Conservation (phyloP, 2,888 invertebrate genomes). For the Eucera pruinosa region DNA sequence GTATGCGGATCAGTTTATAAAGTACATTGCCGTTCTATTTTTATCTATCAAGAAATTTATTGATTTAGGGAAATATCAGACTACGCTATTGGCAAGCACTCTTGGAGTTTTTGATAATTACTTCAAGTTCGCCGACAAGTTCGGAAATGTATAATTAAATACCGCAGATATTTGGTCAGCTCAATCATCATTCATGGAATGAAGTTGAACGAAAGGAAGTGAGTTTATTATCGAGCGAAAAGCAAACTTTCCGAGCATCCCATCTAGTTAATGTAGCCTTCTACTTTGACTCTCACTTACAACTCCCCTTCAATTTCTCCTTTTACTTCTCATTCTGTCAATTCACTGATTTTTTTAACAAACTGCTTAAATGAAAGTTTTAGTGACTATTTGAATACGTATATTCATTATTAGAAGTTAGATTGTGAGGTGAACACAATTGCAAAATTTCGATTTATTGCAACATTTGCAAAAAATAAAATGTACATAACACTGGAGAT, state of each 20-base stretch:
- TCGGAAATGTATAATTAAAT: slow-evolving; percentile 51
- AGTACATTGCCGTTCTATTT: too few relatives aligned
- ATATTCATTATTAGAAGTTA: too few relatives aligned
- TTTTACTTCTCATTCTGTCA: too few relatives aligned
- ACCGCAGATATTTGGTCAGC: slow-evolving; percentile 45
- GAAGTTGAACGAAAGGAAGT: slow-evolving; percentile 40
- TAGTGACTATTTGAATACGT: too few relatives aligned
- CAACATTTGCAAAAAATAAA: too few relatives aligned
- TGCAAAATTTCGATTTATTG: too few relatives aligned
- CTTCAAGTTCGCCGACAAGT: slow-evolving; percentile 38
- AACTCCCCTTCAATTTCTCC: background rate
- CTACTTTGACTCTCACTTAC: background rate
- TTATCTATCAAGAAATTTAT: slow-evolving; percentile 41
- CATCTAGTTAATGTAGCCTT: slow-evolving; percentile 10
- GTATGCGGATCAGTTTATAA: slow-evolving; percentile 11
- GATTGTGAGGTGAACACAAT: too few relatives aligned
- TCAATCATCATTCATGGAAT: slow-evolving; percentile 51
- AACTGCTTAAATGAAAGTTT: too few relatives aligned
- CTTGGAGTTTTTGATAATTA: slow-evolving; percentile 51
- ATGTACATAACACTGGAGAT: too few relatives aligned
- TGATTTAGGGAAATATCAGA: slow-evolving; percentile 25
- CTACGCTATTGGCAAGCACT: slow-evolving; percentile 26
- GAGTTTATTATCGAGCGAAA: slow-evolving; percentile 43
- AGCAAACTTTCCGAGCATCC: slow-evolving; percentile 39
- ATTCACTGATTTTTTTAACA: too few relatives aligned